Percentiles rank a stretch among this genome's conserved stretches.
phyloP scores from a whole-genome alignment of 2,888 invertebrate species.

The Erynnis tages region DNA sequence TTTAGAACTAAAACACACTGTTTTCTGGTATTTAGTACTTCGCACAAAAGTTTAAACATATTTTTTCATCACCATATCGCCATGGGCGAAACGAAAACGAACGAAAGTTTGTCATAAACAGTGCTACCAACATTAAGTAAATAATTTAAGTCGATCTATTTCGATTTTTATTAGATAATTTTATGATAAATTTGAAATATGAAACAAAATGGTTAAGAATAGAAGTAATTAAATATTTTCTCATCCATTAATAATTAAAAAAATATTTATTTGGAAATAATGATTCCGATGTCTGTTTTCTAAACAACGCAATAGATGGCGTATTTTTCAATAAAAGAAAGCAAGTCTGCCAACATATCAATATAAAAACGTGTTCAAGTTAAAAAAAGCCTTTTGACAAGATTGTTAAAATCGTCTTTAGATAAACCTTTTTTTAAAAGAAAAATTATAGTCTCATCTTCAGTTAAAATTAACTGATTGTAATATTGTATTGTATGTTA shows the following conservation, averaged over 20 bases:
- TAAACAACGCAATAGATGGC: constrained; percentile 4
- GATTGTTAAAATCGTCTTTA: too few species aligned
- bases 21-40: constrained; percentile 1
- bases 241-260: background rate
- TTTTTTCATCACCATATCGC: constrained; percentile 38
- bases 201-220: too few species aligned
- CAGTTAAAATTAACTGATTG: too few species aligned
- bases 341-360: constrained; percentile 25
- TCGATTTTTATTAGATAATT: background rate
- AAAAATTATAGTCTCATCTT: too few species aligned
- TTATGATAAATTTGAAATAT: background rate
- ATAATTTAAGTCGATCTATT: too few species aligned
- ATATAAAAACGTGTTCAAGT: constrained; percentile 12
- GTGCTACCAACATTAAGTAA: constrained; percentile 47
- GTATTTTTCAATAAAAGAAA: background rate
- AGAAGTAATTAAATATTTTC: too few species aligned
- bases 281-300: background rate
- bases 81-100: constrained; percentile 55
- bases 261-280: background rate
- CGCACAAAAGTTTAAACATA: constrained; percentile 28
- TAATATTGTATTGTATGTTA: too few species aligned
- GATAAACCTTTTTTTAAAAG: too few species aligned
- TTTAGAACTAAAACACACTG: constrained; percentile 29
- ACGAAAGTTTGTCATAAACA: constrained; percentile 67
- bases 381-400: background rate